Conservation (phyloP, 1,140 invertebrate species). For the Cecropterus lyciades region DNA sequence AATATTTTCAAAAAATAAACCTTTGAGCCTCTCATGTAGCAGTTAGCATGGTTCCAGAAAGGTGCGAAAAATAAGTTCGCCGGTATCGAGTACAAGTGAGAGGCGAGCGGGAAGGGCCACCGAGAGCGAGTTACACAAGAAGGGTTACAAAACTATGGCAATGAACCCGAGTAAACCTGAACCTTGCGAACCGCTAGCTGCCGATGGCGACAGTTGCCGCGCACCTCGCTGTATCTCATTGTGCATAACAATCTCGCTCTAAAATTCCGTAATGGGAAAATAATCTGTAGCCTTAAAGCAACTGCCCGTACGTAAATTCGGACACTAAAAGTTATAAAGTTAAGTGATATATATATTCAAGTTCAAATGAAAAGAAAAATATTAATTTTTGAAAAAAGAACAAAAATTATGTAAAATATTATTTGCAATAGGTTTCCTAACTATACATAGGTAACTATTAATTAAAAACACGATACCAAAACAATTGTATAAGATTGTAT, state of each 20-base stretch:
- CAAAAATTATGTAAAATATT: too few species aligned
- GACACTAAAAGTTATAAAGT: too few species aligned
- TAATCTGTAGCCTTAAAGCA: not conserved
- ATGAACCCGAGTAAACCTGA: constrained; percentile 83
- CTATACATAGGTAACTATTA: too few species aligned
- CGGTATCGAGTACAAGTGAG: constrained; percentile 72
- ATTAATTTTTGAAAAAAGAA: too few species aligned
- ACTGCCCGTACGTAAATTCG: not conserved
- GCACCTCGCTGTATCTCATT: constrained; percentile 36
- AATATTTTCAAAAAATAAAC: too few species aligned
- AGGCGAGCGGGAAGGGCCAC: constrained; percentile 69
- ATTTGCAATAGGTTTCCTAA: too few species aligned
- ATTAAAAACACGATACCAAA: too few species aligned
- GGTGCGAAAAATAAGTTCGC: constrained; percentile 26
- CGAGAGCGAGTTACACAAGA: constrained; percentile 83
- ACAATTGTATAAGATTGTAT: too few species aligned
- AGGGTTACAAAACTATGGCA: constrained; percentile 85
- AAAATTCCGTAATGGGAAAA: constrained; percentile 2
- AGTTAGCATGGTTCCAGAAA: not conserved
- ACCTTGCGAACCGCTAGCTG: constrained; percentile 81
- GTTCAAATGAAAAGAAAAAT: too few species aligned
- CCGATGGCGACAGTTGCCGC: constrained; percentile 57
- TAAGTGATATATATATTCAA: too few species aligned
- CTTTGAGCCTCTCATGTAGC: not conserved
- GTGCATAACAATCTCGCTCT: constrained; percentile 31